Evolutionary conservation across 2,888 invertebrate genomes (phyloP).

Genomic region (Agriopis marginaria): DNA sequence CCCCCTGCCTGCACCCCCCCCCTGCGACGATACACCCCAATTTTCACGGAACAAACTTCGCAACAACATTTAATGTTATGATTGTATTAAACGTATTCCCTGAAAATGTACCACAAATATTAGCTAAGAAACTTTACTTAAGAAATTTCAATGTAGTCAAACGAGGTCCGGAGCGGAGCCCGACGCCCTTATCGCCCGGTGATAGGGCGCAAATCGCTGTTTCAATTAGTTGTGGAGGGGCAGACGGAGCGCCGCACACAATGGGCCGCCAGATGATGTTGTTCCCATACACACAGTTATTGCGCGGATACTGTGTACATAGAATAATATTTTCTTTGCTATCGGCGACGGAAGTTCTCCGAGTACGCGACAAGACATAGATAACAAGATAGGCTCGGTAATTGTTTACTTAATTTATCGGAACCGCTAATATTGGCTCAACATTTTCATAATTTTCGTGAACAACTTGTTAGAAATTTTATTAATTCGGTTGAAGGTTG

Average conservation of each 20-base stretch:
- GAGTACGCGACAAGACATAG: slow-evolving; percentile 46
- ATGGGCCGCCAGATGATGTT: slow-evolving; percentile 65
- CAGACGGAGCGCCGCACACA: slow-evolving; percentile 52
- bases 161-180: slow-evolving; percentile 29
- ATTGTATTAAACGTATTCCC: slow-evolving; percentile 73
- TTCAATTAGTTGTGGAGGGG: slow-evolving; percentile 38
- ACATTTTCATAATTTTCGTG: slow-evolving; percentile 20
- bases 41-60: slow-evolving; percentile 55
- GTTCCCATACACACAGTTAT: slow-evolving; percentile 67
- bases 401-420: slow-evolving; percentile 38
- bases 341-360: slow-evolving; percentile 32
- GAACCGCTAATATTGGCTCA: slow-evolving; percentile 25
- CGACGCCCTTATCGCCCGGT: slow-evolving; percentile 45
- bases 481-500: background rate
- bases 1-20: background rate
- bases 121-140: slow-evolving; percentile 71
- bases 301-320: slow-evolving; percentile 55
- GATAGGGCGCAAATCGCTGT: slow-evolving; percentile 48
- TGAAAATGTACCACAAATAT: slow-evolving; percentile 74
- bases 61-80: slow-evolving; percentile 72
- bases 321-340: slow-evolving; percentile 58
- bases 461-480: slow-evolving; percentile 1
- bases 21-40: slow-evolving; percentile 21
- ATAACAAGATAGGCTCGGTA: slow-evolving; percentile 37
- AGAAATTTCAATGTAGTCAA: slow-evolving; percentile 54